These are phyloP conservation scores for Drosophila kohkoa DNA, from an alignment of 1,140 invertebrate species.

Conservation along the genomic window DNA sequence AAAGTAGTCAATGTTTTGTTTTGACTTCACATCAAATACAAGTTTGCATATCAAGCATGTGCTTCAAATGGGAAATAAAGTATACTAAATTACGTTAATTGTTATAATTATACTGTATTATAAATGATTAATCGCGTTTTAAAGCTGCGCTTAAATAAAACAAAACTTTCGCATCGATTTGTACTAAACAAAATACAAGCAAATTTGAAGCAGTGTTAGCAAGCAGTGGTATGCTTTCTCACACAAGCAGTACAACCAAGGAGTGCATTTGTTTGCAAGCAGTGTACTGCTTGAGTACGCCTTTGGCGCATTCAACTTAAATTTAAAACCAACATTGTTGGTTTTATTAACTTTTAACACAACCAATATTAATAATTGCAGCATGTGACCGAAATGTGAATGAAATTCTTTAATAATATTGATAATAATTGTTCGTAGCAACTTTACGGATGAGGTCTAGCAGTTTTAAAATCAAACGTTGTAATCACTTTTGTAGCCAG, in stretches of 20 bases:
- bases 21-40: background rate
- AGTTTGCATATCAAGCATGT: background rate
- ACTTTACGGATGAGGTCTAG: background rate
- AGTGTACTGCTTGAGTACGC: conserved; percentile 10
- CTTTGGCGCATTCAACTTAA: background rate
- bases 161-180: background rate
- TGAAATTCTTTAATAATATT: no score
- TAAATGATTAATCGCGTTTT: background rate
- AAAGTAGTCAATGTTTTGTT: background rate
- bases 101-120: background rate
- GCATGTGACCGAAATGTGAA: no score
- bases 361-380: no score
- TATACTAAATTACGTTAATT: background rate
- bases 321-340: background rate
- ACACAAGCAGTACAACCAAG: background rate
- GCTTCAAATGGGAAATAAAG: background rate
- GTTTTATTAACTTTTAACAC: no score
- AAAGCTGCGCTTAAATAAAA: background rate
- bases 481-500: background rate
- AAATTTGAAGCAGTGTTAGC: conserved; percentile 2
- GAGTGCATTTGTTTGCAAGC: background rate
- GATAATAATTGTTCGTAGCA: no score
- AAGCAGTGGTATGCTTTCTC: background rate
- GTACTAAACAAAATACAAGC: background rate
- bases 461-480: background rate